phyloP scores from a whole-genome alignment of 64 coral and sea anemone genomes.

The Montipora sp. region DNA sequence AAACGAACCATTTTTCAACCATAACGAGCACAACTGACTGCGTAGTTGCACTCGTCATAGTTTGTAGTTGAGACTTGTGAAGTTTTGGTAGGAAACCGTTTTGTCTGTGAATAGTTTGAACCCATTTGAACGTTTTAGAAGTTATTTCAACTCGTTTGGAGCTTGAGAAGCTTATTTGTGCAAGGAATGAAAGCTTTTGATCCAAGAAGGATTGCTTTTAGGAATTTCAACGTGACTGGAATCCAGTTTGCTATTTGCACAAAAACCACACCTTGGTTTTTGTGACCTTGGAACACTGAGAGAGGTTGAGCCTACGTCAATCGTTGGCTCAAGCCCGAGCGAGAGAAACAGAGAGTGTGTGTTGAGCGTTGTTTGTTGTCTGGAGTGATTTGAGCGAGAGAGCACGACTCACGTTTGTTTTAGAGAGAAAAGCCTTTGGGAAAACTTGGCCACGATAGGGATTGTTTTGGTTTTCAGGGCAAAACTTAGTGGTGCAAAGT shows the following conservation, averaged over 20 bases:
- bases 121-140: conserved; percentile 10
- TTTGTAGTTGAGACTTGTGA: conserved; percentile 43
- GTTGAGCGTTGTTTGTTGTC: conserved; percentile 34
- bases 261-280: conserved; percentile 40
- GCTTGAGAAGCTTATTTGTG: no score
- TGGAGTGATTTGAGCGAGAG: conserved; percentile 44
- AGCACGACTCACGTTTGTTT: conserved; percentile 42
- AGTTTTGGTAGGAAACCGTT: conserved; percentile 26
- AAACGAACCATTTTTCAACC: not conserved
- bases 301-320: not conserved
- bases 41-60: conserved; percentile 12
- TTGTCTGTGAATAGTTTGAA: conserved; percentile 15
- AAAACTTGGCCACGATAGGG: conserved; percentile 22
- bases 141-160: no score
- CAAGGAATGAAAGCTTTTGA: conserved; percentile 32
- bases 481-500: conserved; percentile 40
- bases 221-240: conserved; percentile 33
- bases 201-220: conserved; percentile 22
- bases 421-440: conserved; percentile 22
- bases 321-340: conserved; percentile 40
- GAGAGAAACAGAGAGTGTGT: conserved; percentile 42
- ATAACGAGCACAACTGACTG: conserved; percentile 29
- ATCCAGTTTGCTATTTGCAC: conserved; percentile 31
- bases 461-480: conserved; percentile 43
- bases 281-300: conserved; percentile 5